These are phyloP conservation scores for Scomber japonicus DNA, from an alignment of 2,113 vertebrate genomes.

Conservation along the genomic window DNA sequence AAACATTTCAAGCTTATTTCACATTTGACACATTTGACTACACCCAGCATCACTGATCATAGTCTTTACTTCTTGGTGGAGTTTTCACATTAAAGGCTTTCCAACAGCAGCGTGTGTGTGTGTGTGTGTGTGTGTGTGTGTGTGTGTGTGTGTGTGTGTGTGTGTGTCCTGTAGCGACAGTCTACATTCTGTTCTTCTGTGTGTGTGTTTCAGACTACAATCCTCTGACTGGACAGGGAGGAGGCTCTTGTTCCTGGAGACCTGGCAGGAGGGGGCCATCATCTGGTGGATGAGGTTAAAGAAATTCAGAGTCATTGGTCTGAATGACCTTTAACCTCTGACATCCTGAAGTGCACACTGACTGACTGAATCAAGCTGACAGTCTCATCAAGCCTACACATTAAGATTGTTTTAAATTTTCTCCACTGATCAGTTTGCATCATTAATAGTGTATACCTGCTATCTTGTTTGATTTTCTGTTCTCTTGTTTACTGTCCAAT, in stretches of 20 bases:
- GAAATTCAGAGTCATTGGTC: constrained; percentile 67
- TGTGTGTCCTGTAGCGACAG: no score
- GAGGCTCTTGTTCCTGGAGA: constrained; percentile 91
- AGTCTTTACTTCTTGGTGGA: no score
- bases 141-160: neutral
- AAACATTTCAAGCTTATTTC: no score
- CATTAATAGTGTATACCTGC: neutral
- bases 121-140: no score
- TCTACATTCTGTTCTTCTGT: constrained; percentile 1
- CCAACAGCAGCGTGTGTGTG: no score
- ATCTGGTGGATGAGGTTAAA: constrained; percentile 94
- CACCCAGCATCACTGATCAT: no score
- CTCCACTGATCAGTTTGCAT: neutral
- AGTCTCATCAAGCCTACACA: neutral
- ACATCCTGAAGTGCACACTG: constrained; percentile 21
- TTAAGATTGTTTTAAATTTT: neutral
- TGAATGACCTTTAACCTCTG: constrained; percentile 61
- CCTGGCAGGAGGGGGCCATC: constrained; percentile 93
- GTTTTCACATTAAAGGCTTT: no score
- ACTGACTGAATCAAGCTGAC: constrained; percentile 72
- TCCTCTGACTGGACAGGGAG: constrained; percentile 91
- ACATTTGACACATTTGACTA: no score
- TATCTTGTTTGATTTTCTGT: neutral
- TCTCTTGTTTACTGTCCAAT: neutral
- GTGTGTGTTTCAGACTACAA: constrained; percentile 88